Conservation (phyloP, 1,140 invertebrate genomes). For the Cheumatopsyche charites region DNA sequence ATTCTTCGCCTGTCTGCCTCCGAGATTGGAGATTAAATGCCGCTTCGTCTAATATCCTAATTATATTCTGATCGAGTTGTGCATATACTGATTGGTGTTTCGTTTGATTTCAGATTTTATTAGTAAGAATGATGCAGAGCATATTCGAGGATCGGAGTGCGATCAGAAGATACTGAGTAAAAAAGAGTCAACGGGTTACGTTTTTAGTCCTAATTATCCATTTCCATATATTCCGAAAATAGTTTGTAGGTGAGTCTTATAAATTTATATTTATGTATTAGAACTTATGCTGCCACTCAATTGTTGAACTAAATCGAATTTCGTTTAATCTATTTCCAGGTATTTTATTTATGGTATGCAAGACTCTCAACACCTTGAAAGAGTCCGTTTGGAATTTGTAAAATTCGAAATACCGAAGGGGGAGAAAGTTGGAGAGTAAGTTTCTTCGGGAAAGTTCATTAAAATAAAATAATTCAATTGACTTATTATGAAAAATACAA, state of each 20-base stretch:
- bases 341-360: conserved; percentile 98
- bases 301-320: too few relatives aligned
- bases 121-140: conserved; percentile 86
- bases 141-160: conserved; percentile 94
- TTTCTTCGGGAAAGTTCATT: conserved; percentile 45
- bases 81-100: conserved; percentile 4
- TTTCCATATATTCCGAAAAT: conserved; percentile 92
- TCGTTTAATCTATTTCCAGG: too few relatives aligned
- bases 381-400: conserved; percentile 85
- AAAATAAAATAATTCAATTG: background rate
- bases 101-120: conserved; percentile 81
- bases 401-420: conserved; percentile 89
- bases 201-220: conserved; percentile 95
- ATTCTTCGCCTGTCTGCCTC: background rate
- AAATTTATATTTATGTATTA: too few relatives aligned
- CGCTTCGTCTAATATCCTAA: too few relatives aligned
- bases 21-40: background rate
- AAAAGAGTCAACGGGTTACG: conserved; percentile 87
- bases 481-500: too few relatives aligned
- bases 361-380: conserved; percentile 92
- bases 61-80: background rate
- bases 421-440: conserved; percentile 71
- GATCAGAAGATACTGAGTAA: conserved; percentile 95
- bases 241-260: conserved; percentile 76
- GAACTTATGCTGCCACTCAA: too few relatives aligned